Conservation (phyloP, 2,888 invertebrate species). For the Platycheirus rosarum region DNA sequence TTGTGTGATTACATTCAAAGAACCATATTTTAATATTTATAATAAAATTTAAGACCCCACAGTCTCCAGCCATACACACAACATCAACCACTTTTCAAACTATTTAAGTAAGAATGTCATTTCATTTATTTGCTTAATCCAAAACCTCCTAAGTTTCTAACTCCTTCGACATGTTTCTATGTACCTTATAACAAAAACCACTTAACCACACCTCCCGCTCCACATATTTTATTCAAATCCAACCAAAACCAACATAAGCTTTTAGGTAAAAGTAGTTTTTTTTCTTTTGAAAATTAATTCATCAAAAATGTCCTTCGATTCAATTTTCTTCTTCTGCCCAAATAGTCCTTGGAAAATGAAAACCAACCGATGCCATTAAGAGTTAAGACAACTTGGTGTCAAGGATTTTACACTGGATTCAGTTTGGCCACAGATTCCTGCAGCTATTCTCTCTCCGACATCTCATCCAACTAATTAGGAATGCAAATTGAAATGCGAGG, state of each 20-base stretch:
- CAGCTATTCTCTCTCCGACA: neutral
- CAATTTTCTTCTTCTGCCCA: neutral
- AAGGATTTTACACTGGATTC: slow-evolving; percentile 1
- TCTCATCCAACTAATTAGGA: slow-evolving; percentile 50
- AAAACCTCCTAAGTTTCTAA: slow-evolving; percentile 3
- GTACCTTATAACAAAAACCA: neutral
- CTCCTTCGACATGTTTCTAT: neutral
- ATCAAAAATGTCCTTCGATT: slow-evolving; percentile 3
- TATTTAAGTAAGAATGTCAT: too few species aligned
- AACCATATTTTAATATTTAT: too few species aligned
- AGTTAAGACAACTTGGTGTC: slow-evolving; percentile 19
- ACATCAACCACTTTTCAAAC: too few species aligned
- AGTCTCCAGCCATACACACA: too few species aligned
- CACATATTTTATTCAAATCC: slow-evolving; percentile 7
- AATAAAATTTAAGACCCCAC: too few species aligned
- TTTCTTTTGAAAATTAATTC: neutral
- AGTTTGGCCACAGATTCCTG: neutral
- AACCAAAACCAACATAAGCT: slow-evolving; percentile 13
- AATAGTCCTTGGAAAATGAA: slow-evolving; percentile 23
- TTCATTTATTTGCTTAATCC: slow-evolving; percentile 8
- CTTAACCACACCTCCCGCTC: neutral
- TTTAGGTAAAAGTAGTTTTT: neutral
- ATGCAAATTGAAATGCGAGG: slow-evolving; percentile 59
- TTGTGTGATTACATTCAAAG: too few species aligned
- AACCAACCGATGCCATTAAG: slow-evolving; percentile 16